Evolutionary conservation across 1,140 invertebrate species (phyloP), one percentile per base, ranked within the genome.

Genomic region (Stegodyphus mimosarum): DNA sequence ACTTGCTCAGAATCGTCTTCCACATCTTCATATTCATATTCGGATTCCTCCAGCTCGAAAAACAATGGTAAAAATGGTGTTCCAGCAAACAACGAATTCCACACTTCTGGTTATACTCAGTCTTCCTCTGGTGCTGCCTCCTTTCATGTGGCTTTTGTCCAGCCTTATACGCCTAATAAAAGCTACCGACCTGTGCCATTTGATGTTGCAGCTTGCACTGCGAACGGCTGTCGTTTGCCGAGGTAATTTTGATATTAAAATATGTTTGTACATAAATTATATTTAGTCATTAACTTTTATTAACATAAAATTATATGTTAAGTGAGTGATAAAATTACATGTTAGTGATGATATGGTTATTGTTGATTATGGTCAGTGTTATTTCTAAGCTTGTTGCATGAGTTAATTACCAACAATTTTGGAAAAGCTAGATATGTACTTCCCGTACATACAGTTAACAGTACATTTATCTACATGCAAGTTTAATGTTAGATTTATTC

Each of bases 131-230:
- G 6, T 6, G 2, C 51, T 5, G 33, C 79, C 10, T 76, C 73
- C 10, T 76, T 84, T 18, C 83, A 84, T 17, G 73, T 77, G 17
- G 51, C 83, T 6, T 76, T 70, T 49, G 74, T 86, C 3, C 83
- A 88, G 48, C 88, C 88, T 9, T 88, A 86, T 64, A 74, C 76
- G n/a, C 87, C 87, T 50, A 75, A 73, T n/a, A 88, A 88, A 75
- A 83, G 86, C 17, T 88, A 88, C 52, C 79, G 87, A 7, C 87
- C 87, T 7, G 87, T 88, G n/a, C 77, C 87, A n/a, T 88, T 88
- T 55, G 83, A 87, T 49, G 64, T 86, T 5, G 18, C 17, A 13
- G 5, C 48, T 53, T 33, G 49, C 2, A 15, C 70, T 11, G 17
- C 49, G 48, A 70, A 18, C 18, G 33, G 51, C 11, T 76, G 73